Conservation (phyloP, 2,888 invertebrate genomes). For the Microplitis deprimator region DNA sequence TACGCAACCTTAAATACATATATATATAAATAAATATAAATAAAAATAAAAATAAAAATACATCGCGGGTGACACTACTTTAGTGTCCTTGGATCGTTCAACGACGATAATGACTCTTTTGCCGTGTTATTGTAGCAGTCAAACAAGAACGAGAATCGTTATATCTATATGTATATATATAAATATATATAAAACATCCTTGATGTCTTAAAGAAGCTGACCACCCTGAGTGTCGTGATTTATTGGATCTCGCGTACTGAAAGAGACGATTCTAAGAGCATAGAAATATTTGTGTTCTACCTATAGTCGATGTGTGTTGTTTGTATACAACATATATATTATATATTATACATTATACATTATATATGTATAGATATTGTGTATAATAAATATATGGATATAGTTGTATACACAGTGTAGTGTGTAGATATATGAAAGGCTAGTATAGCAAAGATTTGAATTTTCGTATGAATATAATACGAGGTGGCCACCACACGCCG, state of each 20-base stretch:
- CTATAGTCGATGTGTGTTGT: constrained; percentile 25
- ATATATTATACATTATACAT: background rate
- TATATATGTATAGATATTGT: background rate
- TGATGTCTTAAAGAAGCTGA: constrained; percentile 50
- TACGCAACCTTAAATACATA: background rate
- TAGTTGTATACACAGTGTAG: constrained; percentile 6
- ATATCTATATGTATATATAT: constrained; percentile 34
- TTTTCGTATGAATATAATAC: constrained; percentile 54
- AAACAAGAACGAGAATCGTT: constrained; percentile 32
- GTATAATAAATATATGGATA: constrained; percentile 1
- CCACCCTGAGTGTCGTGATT: constrained; percentile 65
- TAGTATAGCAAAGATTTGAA: background rate
- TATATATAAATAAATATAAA: background rate
- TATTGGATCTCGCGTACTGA: constrained; percentile 55
- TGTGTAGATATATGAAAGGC: constrained; percentile 11
- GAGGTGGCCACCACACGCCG: constrained; percentile 50
- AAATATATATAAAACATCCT: constrained; percentile 29
- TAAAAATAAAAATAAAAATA: background rate
- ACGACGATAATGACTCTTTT: constrained; percentile 47
- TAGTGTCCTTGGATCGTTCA: constrained; percentile 27
- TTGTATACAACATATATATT: constrained; percentile 12
- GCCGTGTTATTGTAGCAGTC: constrained; percentile 29
- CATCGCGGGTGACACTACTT: constrained; percentile 2
- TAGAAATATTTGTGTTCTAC: constrained; percentile 60
- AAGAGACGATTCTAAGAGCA: constrained; percentile 60